These are phyloP conservation scores for Drosophila cyrtoloma DNA, from an alignment of 2,888 invertebrate species.

Conservation along the genomic window DNA sequence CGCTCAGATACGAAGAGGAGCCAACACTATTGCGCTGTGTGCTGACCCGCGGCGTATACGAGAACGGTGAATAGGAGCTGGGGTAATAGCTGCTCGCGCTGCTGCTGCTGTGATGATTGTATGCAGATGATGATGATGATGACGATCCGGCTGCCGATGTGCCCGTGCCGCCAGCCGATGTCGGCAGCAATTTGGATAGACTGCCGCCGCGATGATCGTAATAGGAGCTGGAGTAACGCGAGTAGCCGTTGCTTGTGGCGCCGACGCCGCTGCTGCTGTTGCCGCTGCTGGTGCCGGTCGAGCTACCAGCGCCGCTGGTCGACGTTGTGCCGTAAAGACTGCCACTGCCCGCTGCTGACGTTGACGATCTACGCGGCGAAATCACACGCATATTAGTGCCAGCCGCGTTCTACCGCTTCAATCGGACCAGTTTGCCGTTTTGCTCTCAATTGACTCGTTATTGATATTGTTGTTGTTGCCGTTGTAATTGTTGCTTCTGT, in stretches of 20 bases:
- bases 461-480: slow-evolving; percentile 12
- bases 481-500: slow-evolving; percentile 3
- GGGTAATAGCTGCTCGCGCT: slow-evolving; percentile 65
- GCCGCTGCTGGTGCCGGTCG: slow-evolving; percentile 56
- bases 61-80: slow-evolving; percentile 69
- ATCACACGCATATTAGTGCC: slow-evolving; percentile 86
- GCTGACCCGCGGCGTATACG: slow-evolving; percentile 80
- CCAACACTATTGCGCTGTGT: slow-evolving; percentile 68
- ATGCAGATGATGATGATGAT: slow-evolving; percentile 56
- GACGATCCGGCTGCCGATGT: slow-evolving; percentile 27
- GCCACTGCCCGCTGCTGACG: slow-evolving; percentile 84
- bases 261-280: slow-evolving; percentile 45
- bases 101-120: slow-evolving; percentile 43
- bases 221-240: slow-evolving; percentile 70
- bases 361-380: slow-evolving; percentile 85
- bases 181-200: slow-evolving; percentile 75
- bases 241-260: slow-evolving; percentile 73
- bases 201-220: slow-evolving; percentile 81
- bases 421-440: slow-evolving; percentile 61
- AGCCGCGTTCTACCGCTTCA: slow-evolving; percentile 66
- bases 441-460: slow-evolving; percentile 24
- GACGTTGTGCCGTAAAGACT: slow-evolving; percentile 85
- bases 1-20: slow-evolving; percentile 72
- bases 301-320: slow-evolving; percentile 67
- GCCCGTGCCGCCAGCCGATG: slow-evolving; percentile 49